Evolutionary conservation across 1,140 invertebrate species (phyloP).

Genomic region (Drosophila arizonae): DNA sequence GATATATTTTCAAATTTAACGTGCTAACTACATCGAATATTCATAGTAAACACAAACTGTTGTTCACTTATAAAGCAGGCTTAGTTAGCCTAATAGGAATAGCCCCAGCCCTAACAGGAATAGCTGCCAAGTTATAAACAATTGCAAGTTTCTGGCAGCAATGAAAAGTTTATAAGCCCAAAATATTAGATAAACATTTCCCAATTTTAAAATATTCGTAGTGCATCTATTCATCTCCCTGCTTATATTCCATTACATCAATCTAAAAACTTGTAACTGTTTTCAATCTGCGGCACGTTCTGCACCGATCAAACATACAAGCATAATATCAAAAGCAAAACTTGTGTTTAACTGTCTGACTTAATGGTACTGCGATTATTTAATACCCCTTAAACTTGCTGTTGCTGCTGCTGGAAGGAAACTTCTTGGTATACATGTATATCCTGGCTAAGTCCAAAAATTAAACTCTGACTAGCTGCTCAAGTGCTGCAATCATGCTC

Average conservation of each 20-base stretch:
- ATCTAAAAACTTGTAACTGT: neutral
- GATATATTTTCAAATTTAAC: neutral
- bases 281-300: neutral
- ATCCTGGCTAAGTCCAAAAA: conserved; percentile 19
- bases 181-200: too few species aligned
- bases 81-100: too few species aligned
- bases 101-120: too few species aligned
- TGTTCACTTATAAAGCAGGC: too few species aligned
- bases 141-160: too few species aligned
- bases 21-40: neutral
- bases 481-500: conserved; percentile 22
- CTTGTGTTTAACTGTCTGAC: conserved; percentile 4
- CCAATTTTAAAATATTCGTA: too few species aligned
- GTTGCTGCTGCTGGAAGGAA: conserved; percentile 3
- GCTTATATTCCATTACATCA: neutral
- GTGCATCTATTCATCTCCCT: neutral
- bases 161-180: too few species aligned
- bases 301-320: neutral
- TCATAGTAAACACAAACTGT: neutral
- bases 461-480: conserved; percentile 28
- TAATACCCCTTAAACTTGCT: conserved; percentile 12
- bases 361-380: conserved; percentile 7
- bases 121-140: too few species aligned
- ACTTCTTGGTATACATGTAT: neutral
- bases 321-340: neutral